A percentile compares a stretch with the other conserved stretches of the same genome.
Evolutionary conservation across 1,140 invertebrate genomes (phyloP).

Genomic region (Drosophila orena): DNA sequence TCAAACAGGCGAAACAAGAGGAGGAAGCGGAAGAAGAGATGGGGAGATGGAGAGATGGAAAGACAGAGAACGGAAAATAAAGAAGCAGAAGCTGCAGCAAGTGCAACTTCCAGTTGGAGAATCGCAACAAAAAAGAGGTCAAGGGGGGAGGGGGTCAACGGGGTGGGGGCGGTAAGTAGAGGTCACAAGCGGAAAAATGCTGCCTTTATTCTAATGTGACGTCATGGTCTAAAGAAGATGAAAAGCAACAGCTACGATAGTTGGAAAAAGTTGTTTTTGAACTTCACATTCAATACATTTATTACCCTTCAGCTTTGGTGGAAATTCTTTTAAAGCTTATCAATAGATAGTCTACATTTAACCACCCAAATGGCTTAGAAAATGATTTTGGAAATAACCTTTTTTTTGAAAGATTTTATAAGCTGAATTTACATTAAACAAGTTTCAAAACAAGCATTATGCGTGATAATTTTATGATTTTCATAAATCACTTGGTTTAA

Average conservation of each 20-base stretch:
- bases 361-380: too few species aligned
- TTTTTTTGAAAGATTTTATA: too few species aligned
- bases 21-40: conserved; percentile 2
- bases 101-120: conserved; percentile 69
- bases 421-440: too few species aligned
- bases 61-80: conserved; percentile 9
- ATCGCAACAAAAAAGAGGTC: conserved; percentile 24
- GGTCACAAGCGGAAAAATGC: conserved; percentile 63
- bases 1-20: conserved; percentile 32
- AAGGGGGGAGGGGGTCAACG: background rate
- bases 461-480: too few species aligned
- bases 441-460: too few species aligned
- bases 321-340: too few species aligned
- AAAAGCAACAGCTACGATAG: conserved; percentile 15
- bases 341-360: too few species aligned
- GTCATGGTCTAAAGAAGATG: conserved; percentile 59
- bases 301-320: too few species aligned
- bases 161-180: conserved; percentile 5
- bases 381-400: too few species aligned
- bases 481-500: too few species aligned
- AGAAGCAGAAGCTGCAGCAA: conserved; percentile 40
- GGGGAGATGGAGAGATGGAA: background rate
- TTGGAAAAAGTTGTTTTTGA: background rate
- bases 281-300: background rate
- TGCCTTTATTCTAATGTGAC: conserved; percentile 75